phyloP scores from a whole-genome alignment of 2,797 vertebrate species.

The Sebastes vulpes region DNA sequence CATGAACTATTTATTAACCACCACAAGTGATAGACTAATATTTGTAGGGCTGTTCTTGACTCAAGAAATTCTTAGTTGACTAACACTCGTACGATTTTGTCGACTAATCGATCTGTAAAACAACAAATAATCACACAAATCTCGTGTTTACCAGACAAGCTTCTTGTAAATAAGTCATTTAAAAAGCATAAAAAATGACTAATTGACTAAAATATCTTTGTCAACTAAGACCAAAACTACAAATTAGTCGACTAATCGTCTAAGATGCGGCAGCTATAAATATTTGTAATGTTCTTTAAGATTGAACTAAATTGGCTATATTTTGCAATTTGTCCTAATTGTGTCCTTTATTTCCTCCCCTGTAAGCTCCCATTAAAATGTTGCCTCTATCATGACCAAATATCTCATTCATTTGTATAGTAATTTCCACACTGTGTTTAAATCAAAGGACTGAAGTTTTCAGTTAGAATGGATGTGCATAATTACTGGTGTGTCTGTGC shows the following conservation, averaged over 20 bases:
- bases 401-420: neutral
- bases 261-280: neutral
- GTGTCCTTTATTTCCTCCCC: neutral
- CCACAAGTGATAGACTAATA: neutral
- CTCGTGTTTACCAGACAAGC: too few species aligned
- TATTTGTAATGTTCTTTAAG: neutral
- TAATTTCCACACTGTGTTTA: neutral
- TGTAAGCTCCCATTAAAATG: neutral
- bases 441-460: neutral
- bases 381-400: neutral
- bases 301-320: neutral
- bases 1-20: neutral
- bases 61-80: too few species aligned
- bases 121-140: too few species aligned
- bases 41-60: neutral
- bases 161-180: too few species aligned
- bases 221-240: too few species aligned
- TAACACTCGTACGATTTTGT: too few species aligned
- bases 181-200: neutral
- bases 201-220: too few species aligned
- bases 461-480: neutral
- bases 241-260: too few species aligned
- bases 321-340: neutral
- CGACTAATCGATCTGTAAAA: too few species aligned
- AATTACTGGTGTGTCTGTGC: slow-evolving; percentile 37